Evolutionary conservation across 1,140 invertebrate genomes (phyloP).

Genomic region (Lepidotrigona ventralis): DNA sequence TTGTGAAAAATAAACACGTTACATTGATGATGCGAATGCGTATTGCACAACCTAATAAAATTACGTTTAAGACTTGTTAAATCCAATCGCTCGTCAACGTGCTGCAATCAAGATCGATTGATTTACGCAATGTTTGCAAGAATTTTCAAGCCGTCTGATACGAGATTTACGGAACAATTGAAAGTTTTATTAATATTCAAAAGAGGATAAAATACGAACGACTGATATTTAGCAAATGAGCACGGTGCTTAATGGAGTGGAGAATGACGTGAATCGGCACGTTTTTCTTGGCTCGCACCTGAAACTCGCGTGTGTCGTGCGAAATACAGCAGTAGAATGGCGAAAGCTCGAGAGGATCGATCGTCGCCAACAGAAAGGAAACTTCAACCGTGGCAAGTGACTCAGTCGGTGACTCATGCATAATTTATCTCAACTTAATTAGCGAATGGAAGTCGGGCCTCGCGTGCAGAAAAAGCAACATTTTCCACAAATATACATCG

Average conservation of each 20-base stretch:
- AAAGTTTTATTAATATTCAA: neutral
- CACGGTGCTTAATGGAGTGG: neutral
- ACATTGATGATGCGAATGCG: no score
- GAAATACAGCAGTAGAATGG: neutral
- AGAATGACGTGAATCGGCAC: no score
- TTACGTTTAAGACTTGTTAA: no score
- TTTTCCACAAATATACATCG: slow-evolving; percentile 36
- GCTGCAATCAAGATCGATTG: no score
- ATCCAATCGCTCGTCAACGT: no score
- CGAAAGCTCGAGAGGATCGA: slow-evolving; percentile 26
- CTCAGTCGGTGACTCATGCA: slow-evolving; percentile 51
- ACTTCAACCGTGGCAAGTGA: slow-evolving; percentile 44
- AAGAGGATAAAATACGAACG: no score
- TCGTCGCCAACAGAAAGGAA: slow-evolving; percentile 18
- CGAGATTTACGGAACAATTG: neutral
- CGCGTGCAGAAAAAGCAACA: slow-evolving; percentile 12
- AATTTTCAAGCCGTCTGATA: no score
- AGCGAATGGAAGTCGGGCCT: neutral
- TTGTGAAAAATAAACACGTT: no score
- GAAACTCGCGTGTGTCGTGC: neutral
- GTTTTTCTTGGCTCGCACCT: neutral
- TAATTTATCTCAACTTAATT: slow-evolving; percentile 57
- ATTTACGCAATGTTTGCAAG: no score
- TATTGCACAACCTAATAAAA: no score
- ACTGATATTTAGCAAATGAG: neutral